Evolutionary conservation across 2,797 vertebrate species (phyloP).

Genomic region (Lagorchestes hirsutus): DNA sequence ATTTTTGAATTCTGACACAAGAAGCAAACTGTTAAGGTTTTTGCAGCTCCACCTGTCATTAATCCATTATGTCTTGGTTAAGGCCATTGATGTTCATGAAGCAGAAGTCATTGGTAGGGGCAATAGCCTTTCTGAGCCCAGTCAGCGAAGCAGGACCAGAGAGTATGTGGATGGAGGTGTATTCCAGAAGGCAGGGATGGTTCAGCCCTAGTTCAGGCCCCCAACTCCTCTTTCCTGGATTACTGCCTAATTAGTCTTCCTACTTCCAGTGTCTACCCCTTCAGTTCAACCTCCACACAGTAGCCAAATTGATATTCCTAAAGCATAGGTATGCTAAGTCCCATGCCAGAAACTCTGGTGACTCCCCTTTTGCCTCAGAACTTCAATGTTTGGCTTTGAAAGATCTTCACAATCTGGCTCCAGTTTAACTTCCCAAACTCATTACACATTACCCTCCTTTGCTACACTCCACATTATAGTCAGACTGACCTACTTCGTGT

Average conservation of each 20-base stretch:
- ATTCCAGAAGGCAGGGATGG: background rate
- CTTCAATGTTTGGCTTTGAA: background rate
- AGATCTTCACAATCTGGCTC: background rate
- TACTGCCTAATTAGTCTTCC: background rate
- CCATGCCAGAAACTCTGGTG: background rate
- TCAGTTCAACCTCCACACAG: background rate
- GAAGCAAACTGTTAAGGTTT: background rate
- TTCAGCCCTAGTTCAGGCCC: background rate
- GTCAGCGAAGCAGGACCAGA: background rate
- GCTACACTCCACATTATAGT: background rate
- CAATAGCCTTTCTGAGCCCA: background rate
- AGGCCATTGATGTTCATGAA: background rate
- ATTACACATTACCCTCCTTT: background rate
- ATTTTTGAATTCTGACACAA: background rate
- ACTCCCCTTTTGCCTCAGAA: background rate
- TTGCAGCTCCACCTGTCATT: background rate
- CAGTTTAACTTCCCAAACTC: background rate
- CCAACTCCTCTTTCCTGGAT: background rate
- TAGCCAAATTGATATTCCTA: background rate
- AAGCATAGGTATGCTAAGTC: background rate
- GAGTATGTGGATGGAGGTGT: background rate
- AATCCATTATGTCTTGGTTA: background rate
- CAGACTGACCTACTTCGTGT: background rate
- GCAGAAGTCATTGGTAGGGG: background rate
- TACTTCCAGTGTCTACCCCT: background rate